Base-by-base conservation (phyloP, 1,140 invertebrate species). In the Halesus radiatus region DNA sequence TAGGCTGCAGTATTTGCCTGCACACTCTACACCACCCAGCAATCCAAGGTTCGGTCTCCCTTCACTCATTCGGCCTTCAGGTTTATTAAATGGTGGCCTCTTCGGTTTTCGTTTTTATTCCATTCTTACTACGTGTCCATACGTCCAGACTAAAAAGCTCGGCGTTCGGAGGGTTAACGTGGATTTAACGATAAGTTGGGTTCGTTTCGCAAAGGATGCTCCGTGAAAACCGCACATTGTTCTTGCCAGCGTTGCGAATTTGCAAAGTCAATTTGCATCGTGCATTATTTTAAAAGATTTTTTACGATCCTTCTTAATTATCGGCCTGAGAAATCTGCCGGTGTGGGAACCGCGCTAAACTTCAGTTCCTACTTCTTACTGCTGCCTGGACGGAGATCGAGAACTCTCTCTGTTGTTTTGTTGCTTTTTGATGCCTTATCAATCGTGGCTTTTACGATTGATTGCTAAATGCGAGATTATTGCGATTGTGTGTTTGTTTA, bases 241-340 rank as follows among this genome's bases (percentile, higher is more conserved):
- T 58, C 53, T 53, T 60, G 37, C 18, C 6, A 52, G 53, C 75
- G 75, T 77, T 45, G 37, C 60, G 58, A 77, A 77, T 77, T 66
- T 45, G 29, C 70, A 26, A 23, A 70, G 58, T 64, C 32, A 66
- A 77, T 77, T 77, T 77, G 75, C 75, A 77, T 77, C 75, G 58
- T 53, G 75, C 60, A 66, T 77, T 77, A 77, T 77, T 77, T 58
- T 52, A 50, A 52, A 66, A 76, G 73, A 54, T 50, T 77, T 76
- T 77, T 77, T 64, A 77, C 37, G 75, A 37, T 77, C 37, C 54
- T 52, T 52, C 60, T 62, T 52, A 50, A 77, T 77, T 77, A 77
- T 77, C 75, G 37, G 16, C 60, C 5, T 77, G 75, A 45, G 75
- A 77, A 77, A 64, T 77, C 75, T 13, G n/a, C 60, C 6, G n/a